Percentiles rank a stretch among this genome's conserved stretches.
phyloP scores from a whole-genome alignment of 2,888 invertebrate species.

The Meganola albula region DNA sequence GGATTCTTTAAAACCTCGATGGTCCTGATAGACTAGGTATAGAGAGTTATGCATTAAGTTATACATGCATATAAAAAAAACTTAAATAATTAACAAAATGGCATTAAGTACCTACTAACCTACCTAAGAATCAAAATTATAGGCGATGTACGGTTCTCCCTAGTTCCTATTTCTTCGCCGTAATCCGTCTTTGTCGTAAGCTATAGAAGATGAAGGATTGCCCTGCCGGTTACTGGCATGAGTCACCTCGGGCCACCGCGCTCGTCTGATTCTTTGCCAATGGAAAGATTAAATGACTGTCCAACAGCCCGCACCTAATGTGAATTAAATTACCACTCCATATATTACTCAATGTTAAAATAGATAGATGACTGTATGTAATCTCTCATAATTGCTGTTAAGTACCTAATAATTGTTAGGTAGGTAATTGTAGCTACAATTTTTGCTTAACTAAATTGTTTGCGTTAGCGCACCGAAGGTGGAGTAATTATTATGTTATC shows the following conservation, averaged over 20 bases:
- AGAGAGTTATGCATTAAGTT: too few relatives aligned
- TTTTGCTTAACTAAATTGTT: too few relatives aligned
- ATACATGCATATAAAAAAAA: too few relatives aligned
- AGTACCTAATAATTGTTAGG: constrained; percentile 1
- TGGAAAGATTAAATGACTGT: constrained; percentile 57
- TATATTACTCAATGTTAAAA: constrained; percentile 37
- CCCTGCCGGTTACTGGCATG: constrained; percentile 33
- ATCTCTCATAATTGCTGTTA: constrained; percentile 22
- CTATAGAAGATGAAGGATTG: constrained; percentile 35
- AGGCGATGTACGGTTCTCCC: too few relatives aligned
- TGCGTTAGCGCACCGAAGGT: too few relatives aligned
- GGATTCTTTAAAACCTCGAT: too few relatives aligned
- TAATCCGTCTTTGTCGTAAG: constrained; percentile 37
- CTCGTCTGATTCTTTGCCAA: constrained; percentile 42
- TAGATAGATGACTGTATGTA: constrained; percentile 21
- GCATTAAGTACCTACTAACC: too few relatives aligned
- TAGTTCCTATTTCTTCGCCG: constrained; percentile 11
- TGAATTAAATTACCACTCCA: constrained; percentile 59
- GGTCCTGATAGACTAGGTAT: too few relatives aligned
- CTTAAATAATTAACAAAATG: too few relatives aligned
- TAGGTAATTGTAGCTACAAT: too few relatives aligned
- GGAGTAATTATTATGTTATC: too few relatives aligned
- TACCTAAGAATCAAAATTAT: too few relatives aligned
- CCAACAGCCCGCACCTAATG: constrained; percentile 46
- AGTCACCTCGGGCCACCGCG: constrained; percentile 54